Evolutionary conservation across 2,888 invertebrate genomes (phyloP), one percentile per base, ranked within the genome.

Genomic region (Hecatera dysodea): DNA sequence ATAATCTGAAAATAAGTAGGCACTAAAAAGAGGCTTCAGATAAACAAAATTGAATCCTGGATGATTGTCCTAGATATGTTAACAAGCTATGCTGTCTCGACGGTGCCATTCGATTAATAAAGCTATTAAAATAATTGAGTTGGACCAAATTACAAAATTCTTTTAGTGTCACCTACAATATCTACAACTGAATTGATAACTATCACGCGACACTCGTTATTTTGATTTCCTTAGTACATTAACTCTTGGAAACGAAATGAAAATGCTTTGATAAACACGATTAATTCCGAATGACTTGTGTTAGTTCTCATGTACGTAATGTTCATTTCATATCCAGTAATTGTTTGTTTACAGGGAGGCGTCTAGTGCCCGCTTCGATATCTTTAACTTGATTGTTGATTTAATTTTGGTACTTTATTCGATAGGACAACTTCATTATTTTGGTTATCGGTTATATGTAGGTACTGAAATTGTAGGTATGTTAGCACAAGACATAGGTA

Each of bases 221-320:
- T 94, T 94, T 93, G 93, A 94, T 94, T 94, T 94, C 92, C 91
- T 92, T 90, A 89, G 83, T 89, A 89, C 84, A 88, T 88, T 83
- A 86, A 80, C 79, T 87, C 88, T 87, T 89, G 82, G 82, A 88
- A 91, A 92, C 91, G 88, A 89, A 93, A 92, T 93, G 92, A 89
- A 92, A 91, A 90, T 88, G 89, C 86, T 85, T 89, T 85, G 86
- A 91, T 91, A 90, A 91, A 92, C 88, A 90, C 90, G 86, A 92
- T 93, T 92, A 91, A 91, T 91, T 90, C 82, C 83, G 84, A 92
- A 92, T 91, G 90, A 86, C 87, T 88, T 85, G 86, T 85, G 86
- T 84, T 81, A 69, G 83, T 87, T 78, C 80, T 64, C 67, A 72
- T 75, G 87, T 83, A 83, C 80, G 86, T 84, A 87, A 86, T 82